Evolutionary conservation across 2,888 invertebrate species (phyloP).

Genomic region (Oligia latruncula): DNA sequence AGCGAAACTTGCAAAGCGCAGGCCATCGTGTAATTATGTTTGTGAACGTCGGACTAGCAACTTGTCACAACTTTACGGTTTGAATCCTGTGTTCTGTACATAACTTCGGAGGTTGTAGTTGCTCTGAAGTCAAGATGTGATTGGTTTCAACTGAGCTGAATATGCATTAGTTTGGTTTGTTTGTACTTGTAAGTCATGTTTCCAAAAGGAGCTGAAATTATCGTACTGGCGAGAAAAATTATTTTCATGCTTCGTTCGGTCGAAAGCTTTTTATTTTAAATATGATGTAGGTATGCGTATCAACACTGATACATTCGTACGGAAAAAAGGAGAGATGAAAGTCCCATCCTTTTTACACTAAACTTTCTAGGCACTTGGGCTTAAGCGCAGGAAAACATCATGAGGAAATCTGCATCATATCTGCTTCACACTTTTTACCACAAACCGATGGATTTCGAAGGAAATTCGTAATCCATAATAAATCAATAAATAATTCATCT

Average conservation of each 20-base stretch:
- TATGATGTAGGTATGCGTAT: background rate
- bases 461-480: no score
- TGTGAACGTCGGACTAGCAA: conserved; percentile 6
- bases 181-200: background rate
- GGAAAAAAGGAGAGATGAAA: background rate
- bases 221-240: background rate
- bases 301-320: background rate
- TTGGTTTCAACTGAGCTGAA: conserved; percentile 24
- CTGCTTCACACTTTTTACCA: background rate
- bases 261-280: background rate
- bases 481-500: no score
- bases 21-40: conserved; percentile 25
- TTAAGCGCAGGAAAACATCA: no score
- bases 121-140: background rate
- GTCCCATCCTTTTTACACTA: no score
- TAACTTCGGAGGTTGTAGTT: conserved; percentile 7
- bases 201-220: background rate
- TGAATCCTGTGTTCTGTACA: background rate
- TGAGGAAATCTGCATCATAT: background rate
- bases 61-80: conserved; percentile 40
- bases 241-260: background rate
- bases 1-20: conserved; percentile 5
- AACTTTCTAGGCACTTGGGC: no score
- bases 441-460: background rate
- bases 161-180: conserved; percentile 17